A percentile compares a stretch with the other conserved stretches of the same genome.
phyloP scores from a whole-genome alignment of 2,113 vertebrate species.

The Struthidea cinerea region DNA sequence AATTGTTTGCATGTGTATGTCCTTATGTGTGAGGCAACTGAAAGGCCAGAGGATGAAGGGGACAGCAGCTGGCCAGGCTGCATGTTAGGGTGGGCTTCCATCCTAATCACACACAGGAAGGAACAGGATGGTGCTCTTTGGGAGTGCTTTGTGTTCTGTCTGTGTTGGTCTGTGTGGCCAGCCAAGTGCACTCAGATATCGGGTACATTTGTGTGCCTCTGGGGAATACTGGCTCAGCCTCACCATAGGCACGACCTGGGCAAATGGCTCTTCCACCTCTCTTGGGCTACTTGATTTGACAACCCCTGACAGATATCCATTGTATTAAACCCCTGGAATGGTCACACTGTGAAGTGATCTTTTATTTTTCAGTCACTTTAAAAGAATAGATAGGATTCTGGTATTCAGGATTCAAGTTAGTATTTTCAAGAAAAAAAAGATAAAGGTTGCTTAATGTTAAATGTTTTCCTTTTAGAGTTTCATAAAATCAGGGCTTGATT shows the following conservation, averaged over 20 bases:
- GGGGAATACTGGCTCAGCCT: neutral
- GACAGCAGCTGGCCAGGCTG: neutral
- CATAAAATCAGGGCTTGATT: neutral
- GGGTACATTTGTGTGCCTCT: neutral
- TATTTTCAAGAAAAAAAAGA: neutral
- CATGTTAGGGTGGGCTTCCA: neutral
- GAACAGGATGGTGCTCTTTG: neutral
- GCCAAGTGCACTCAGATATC: rapidly evolving
- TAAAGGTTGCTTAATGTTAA: neutral
- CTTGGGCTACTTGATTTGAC: neutral
- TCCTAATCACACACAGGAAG: neutral
- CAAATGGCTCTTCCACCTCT: neutral
- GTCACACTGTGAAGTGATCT: neutral
- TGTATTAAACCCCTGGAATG: neutral
- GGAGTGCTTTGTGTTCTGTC: neutral
- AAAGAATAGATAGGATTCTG: neutral
- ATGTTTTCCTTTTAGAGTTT: neutral
- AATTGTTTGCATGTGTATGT: neutral
- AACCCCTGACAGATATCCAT: neutral
- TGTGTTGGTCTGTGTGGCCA: neutral
- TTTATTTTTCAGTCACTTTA: neutral
- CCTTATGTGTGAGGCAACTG: neutral
- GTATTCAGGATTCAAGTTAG: neutral
- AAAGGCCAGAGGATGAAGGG: neutral
- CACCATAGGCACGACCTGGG: neutral